Base-by-base conservation (phyloP, 1,140 invertebrate genomes). In the Heliconius nattereri region DNA sequence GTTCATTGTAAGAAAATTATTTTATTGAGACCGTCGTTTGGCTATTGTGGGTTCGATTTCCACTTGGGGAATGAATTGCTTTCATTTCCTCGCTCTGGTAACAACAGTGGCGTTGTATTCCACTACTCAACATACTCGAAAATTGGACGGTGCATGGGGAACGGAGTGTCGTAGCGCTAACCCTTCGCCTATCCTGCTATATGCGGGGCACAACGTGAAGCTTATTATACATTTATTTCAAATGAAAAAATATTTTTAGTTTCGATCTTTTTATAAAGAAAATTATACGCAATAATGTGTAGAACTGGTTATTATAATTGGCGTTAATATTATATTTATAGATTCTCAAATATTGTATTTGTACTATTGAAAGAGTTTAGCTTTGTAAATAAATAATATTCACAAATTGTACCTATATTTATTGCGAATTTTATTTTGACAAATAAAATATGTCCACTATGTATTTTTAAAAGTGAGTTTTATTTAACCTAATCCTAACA, bases 311-410 rank as follows among this genome's bases (percentile, higher is more conserved):
- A 37, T 71, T 71, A 45, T 76, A 76, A 71, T 76, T 76, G 75
- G 75, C 75, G 40, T 40, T 19, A 76, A 66, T 66, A 40, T 71
- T 71, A 19, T 45, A 71, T 19, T 52, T 20, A 52, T 52, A 52
- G 49, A 52, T 71, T 32, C 23, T 70, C 35, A 29, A 23, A 54
- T 60, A 76, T 71, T 76, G 66, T 76, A 52, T 49, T 40, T 76
- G 40, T 76, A 52, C 66, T 40, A 35, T 76, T 86, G 20, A 78
- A 76, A 75, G 66, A 83, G 32, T 83, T 77, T 83, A 85, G 90
- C 88, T 91, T 90, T 91, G 90, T 92, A 90, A 91, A 92, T 92
- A 90, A 91, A 92, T 83, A 81, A 79, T 40, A 29, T 71, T 81
- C 73, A 83, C 23, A 81, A 82, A 91, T 88, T 90, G 87, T 90